These are phyloP conservation scores for Muscicapa striata DNA, from an alignment of 2,797 vertebrate genomes.

Conservation along the genomic window DNA sequence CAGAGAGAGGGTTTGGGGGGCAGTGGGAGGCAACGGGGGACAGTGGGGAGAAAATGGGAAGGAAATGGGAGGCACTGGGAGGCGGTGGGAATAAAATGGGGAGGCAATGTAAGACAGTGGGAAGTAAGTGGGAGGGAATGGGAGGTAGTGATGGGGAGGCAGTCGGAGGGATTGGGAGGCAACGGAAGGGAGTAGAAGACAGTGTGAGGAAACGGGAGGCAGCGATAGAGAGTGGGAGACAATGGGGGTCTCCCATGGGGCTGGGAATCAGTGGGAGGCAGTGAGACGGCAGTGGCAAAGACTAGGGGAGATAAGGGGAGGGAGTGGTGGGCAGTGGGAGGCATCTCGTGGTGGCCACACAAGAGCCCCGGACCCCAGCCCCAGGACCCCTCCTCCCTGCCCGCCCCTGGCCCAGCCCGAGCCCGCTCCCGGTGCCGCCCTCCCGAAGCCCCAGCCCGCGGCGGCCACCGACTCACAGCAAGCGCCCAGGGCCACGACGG, in stretches of 20 bases:
- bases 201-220: too few species aligned
- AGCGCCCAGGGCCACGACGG: slow-evolving; percentile 40
- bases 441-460: fast-evolving
- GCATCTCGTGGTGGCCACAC: neutral
- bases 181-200: neutral
- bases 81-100: neutral
- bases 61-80: neutral
- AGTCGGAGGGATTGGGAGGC: neutral
- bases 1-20: too few species aligned
- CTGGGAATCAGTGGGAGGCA: too few species aligned
- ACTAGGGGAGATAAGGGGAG: neutral
- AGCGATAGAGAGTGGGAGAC: neutral
- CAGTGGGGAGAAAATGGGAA: too few species aligned
- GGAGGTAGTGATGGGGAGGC: neutral
- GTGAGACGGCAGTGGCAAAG: neutral
- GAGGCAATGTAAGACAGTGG: too few species aligned
- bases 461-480: slow-evolving; percentile 58
- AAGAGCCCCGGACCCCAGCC: neutral
- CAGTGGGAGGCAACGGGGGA: too few species aligned
- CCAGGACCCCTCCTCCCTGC: neutral
- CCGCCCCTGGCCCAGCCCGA: neutral
- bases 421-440: fast-evolving
- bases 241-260: too few species aligned
- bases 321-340: neutral
- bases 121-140: neutral